Evolutionary conservation across 2,113 vertebrate genomes (phyloP).

Genomic region (Scytalopus superciliaris): DNA sequence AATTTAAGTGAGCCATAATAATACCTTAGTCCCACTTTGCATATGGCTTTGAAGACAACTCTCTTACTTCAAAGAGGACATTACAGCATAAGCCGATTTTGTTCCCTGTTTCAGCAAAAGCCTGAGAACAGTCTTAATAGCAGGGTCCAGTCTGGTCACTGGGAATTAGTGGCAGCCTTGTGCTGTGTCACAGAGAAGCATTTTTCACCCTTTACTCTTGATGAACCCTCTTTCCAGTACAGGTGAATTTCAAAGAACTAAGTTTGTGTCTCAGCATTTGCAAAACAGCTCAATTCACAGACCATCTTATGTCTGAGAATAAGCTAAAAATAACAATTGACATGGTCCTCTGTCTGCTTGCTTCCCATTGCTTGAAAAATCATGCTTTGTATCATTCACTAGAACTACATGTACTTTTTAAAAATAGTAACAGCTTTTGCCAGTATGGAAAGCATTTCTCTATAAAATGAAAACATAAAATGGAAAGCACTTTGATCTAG

Average conservation of each 20-base stretch:
- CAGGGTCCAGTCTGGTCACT: not conserved
- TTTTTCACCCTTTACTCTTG: not conserved
- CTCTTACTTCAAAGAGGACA: not conserved
- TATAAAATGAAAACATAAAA: not conserved
- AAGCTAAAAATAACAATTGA: not conserved
- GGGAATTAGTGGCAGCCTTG: not conserved
- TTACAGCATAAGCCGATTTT: not conserved
- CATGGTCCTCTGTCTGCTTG: not conserved
- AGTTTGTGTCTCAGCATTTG: not conserved
- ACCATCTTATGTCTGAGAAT: not conserved
- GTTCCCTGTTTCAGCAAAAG: not conserved
- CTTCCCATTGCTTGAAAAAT: not conserved
- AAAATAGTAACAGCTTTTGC: slow-evolving; percentile 27
- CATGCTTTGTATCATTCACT: not conserved
- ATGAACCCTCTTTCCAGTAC: not conserved
- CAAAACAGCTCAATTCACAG: not conserved
- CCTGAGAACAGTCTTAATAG: not conserved
- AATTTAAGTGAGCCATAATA: not conserved
- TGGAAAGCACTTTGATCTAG: not conserved
- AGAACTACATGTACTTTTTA: not conserved
- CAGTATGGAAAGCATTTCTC: not conserved
- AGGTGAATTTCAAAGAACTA: not conserved
- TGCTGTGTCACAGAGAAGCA: not conserved
- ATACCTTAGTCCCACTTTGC: not conserved
- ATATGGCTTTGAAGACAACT: not conserved